These are phyloP conservation scores for Heliconius himera DNA, from an alignment of 1,140 invertebrate genomes.

Conservation along the genomic window DNA sequence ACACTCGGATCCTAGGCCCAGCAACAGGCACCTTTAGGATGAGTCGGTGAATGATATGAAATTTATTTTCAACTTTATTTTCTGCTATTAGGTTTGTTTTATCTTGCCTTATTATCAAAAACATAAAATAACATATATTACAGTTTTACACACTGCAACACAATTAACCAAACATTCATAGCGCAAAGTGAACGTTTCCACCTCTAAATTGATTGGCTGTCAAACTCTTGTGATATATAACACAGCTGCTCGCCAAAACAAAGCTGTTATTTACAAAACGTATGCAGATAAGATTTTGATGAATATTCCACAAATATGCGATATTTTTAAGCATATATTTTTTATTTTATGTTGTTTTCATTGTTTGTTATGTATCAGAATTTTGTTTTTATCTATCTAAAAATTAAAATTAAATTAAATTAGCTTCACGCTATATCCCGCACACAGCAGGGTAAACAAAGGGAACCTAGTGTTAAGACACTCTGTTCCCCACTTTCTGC, in stretches of 20 bases:
- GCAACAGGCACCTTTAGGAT: too few species aligned
- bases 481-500: too few species aligned
- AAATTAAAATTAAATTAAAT: too few species aligned
- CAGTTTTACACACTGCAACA: background rate
- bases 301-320: slow-evolving; percentile 1
- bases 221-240: slow-evolving; percentile 21
- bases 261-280: slow-evolving; percentile 15
- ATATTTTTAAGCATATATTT: slow-evolving; percentile 7
- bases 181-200: background rate
- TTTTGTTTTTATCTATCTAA: too few species aligned
- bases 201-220: slow-evolving; percentile 20
- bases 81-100: too few species aligned
- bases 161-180: background rate
- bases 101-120: too few species aligned
- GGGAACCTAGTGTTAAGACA: too few species aligned
- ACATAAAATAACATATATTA: background rate
- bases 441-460: too few species aligned
- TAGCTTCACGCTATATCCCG: too few species aligned
- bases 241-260: slow-evolving; percentile 20
- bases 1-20: too few species aligned
- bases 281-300: slow-evolving; percentile 17
- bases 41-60: too few species aligned
- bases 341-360: background rate
- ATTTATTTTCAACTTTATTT: too few species aligned
- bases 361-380: background rate